Evolutionary conservation across 2,113 vertebrate species (phyloP), one percentile per base, ranked within the genome.

Genomic region (Cryptomyrus ogoouensis): DNA sequence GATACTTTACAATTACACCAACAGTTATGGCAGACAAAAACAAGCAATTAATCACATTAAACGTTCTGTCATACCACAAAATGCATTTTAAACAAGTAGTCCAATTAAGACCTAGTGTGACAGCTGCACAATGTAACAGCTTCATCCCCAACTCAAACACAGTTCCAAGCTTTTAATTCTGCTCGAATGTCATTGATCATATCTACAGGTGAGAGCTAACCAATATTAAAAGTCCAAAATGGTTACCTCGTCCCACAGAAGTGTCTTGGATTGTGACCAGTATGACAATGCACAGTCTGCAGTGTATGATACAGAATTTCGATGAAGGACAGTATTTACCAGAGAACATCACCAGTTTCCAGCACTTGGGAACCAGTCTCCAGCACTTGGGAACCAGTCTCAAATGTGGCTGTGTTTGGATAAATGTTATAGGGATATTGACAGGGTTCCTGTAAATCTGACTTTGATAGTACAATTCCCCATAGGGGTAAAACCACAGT

Each of bases 381-480:
- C 83, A 86, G 44, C 85, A 56, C 85, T 87, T 86, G 42, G 83
- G 85, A 39, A 35, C 85, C 47, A 53, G 50, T 87, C 50, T 87
- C 85, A 87, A 53, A 87, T 52, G 47, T 88, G 19, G 35, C 17
- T 44, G 53, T 88, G 56, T 62, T 58, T 52, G 31, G 35, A 87
- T 52, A 87, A 87, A 90, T 87, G 93, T 90, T 84, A 89, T 35
- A 89, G 42, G 87, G 31, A 53, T 50, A 46, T 88, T 90, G 87
- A 91, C 93, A 93, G 80, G 93, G 94, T 94, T 93, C 91, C 84
- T 90, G 53, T 92, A 92, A 91, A 92, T 87, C 91, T 93, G 92
- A 94, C 92, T 94, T 94, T 95, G 94, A 95, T 94, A 95, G 92
- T 87, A 90, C 87, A 94, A 91, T 94, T 93, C 95, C 95, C 95